Conservation (phyloP, 1,140 invertebrate genomes). For the Caenorhabditis tropicalis region DNA sequence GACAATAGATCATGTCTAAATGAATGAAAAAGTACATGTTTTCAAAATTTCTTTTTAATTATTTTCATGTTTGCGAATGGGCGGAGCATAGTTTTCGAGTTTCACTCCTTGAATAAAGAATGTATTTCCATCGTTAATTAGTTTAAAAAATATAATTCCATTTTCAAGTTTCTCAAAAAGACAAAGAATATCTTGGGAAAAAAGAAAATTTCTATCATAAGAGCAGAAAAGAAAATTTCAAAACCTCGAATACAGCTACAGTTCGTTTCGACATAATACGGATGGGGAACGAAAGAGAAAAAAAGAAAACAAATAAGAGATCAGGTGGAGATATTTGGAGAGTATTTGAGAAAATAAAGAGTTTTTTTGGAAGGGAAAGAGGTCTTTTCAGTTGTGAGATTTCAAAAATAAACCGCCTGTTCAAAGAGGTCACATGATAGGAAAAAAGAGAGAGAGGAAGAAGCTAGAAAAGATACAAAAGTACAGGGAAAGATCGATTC, state of each 20-base stretch:
- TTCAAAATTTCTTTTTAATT: not conserved
- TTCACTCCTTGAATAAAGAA: too few species aligned
- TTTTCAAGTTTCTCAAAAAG: too few species aligned
- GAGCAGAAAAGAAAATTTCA: too few species aligned
- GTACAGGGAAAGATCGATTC: too few species aligned
- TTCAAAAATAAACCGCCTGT: not conserved
- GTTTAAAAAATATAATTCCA: too few species aligned
- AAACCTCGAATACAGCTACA: too few species aligned
- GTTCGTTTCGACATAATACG: too few species aligned
- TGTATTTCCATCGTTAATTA: too few species aligned
- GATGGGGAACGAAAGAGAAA: not conserved
- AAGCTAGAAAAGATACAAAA: not conserved
- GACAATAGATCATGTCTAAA: slow-evolving; percentile 15
- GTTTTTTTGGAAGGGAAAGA: not conserved
- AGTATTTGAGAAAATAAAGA: not conserved
- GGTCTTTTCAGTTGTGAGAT: not conserved
- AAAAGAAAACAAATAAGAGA: not conserved
- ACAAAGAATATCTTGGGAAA: too few species aligned
- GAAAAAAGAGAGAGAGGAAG: not conserved
- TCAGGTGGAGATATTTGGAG: not conserved
- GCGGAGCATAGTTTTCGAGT: too few species aligned
- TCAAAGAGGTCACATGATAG: not conserved
- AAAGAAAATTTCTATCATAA: too few species aligned
- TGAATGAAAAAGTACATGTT: not conserved
- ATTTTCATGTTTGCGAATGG: too few species aligned